Base-by-base conservation (phyloP, 2,113 vertebrate species). In the Sinocyclocheilus maitianheensis region DNA sequence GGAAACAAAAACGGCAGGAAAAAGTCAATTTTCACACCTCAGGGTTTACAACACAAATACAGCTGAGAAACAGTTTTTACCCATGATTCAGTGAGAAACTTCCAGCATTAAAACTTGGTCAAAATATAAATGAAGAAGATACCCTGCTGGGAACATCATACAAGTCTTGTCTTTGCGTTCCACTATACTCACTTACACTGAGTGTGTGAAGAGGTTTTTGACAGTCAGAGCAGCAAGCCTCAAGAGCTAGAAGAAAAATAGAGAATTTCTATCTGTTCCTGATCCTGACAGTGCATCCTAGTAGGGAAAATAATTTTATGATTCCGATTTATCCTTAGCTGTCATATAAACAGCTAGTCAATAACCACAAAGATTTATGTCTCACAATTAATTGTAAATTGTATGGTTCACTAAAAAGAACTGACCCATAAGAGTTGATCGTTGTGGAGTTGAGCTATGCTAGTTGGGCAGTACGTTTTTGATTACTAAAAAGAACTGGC, bases 121-220 rank as follows among this genome's bases (percentile, higher is more conserved):
- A 80, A 80, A 80, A 43, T 62, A 80, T 40, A 60, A 80, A 63
- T 62, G 77, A 63, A 37, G 37, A 62, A 10, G 5, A 62, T 40
- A 60, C 30, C 37, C 58, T 63, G 77, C 30, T 88, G 83, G 87
- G 90, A 91, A 92, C 90, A 72, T 91, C 81, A 89, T 67, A 84
- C 89, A 67, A 76, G 86, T 87, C 88, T 86, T 81, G 86, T 92
- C 71, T 90, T 87, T 72, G 78, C 84, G 85, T 55, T 90, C 30
- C 3, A 79, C 63, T 84, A 80, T 85, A 88, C 86, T 89, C 88
- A 86, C 90, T 91, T 88, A 51, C 46, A n/a, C 26, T 0, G 0
- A 87, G 83, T 34, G 43, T 80, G 67, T 43, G 83, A 71, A 76
- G 22, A 76, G 30, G 53, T 55, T 20, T 84, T 71, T 84, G 46